Evolutionary conservation across 1,140 invertebrate genomes (phyloP), one percentile per base, ranked within the genome.

Genomic region (Cydia splendana): DNA sequence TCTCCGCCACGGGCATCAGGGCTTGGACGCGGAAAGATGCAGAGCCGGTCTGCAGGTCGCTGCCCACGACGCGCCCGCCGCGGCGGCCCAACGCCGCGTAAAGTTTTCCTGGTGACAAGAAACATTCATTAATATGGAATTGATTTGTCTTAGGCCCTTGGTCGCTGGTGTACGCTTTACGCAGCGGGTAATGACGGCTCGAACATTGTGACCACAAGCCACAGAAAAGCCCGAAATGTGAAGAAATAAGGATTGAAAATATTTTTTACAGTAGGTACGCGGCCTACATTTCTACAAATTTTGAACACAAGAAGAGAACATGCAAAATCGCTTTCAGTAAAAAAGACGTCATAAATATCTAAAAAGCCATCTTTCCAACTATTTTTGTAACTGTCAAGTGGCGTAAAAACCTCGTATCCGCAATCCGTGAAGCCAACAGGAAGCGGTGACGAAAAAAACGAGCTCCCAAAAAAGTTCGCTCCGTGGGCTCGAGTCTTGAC

Each of bases 1-100:
- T 99, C 93, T 99, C 99, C 10, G 98, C 96, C 30, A 99, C 98
- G 0, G 99, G 99, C 79, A 99, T 93, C 75, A 96, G 95, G 1
- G 98, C 98, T 67, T 95, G 95, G 3, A 99, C 97, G 74, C 96
- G 95, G 94, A 99, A 99, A 69, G 96, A 96, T 48, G 97, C 96
- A 38, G 96, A 96, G 67, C 98, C 97, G 85, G 98, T 96, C 75
- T 96, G 96, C 91, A 98, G 96, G 83, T 99, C 98, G 71, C 98
- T 98, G 45, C 96, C 95, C 1, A 99, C 88, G 4, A 99, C 95
- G 67, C 97, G 96, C 4, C 99, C 99, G 85, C 98, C 96, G 57
- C 98, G 94, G 78, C 96, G 96, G 4, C 96, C 96, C 80, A 99
- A 95, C 4, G 98, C 98, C 0, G 96, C 97, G 92, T 99, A 99